Conservation (phyloP, 2,797 vertebrate genomes). For the Sciurus vulgaris region DNA sequence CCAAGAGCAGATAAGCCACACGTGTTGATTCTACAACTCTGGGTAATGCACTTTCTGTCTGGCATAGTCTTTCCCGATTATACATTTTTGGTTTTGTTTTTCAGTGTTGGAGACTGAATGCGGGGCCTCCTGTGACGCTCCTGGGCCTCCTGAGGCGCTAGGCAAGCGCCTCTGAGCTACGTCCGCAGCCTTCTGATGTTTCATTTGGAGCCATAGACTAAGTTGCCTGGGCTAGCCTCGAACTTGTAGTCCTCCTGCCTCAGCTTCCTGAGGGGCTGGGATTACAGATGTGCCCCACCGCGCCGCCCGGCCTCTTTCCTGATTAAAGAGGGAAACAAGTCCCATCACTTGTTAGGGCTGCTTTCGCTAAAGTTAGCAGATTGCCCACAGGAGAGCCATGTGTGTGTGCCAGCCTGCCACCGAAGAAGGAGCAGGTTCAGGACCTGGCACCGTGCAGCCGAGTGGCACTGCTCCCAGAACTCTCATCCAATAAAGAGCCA, state of each 20-base stretch:
- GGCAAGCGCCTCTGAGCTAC: no score
- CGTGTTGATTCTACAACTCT: not conserved
- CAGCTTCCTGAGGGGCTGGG: no score
- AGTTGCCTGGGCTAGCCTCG: no score
- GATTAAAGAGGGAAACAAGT: not conserved
- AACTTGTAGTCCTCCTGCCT: no score
- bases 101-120: no score
- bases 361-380: constrained; percentile 60
- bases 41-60: constrained; percentile 42
- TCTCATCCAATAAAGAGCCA: constrained; percentile 73
- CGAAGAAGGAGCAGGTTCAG: constrained; percentile 68
- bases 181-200: no score
- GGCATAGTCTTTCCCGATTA: constrained; percentile 24
- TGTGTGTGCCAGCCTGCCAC: not conserved
- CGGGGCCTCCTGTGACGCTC: no score
- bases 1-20: not conserved
- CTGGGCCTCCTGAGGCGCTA: no score
- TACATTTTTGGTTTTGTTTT: no score
- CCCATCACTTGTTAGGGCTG: not conserved
- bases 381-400: not conserved
- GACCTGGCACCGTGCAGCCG: constrained; percentile 67
- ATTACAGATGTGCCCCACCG: no score
- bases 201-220: no score
- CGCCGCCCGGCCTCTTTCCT: not conserved
- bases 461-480: constrained; percentile 79